Conservation (phyloP, 2,797 vertebrate genomes). For the Synanceia verrucosa region DNA sequence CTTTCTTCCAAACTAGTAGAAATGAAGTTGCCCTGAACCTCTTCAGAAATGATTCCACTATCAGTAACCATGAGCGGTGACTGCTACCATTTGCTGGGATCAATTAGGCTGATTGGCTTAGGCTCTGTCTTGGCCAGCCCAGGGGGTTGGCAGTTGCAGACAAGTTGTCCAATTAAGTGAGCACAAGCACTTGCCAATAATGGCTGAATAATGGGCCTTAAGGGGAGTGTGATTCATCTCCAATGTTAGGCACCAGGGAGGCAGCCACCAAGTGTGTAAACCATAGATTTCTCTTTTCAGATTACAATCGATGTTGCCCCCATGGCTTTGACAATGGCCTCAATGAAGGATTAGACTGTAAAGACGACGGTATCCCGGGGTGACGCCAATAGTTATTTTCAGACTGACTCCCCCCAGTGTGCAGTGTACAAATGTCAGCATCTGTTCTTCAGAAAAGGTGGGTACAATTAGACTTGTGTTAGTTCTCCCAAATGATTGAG, state of each 20-base stretch:
- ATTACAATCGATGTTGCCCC: slow-evolving; percentile 72
- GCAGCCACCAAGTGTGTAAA: slow-evolving; percentile 66
- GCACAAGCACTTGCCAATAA: slow-evolving; percentile 80
- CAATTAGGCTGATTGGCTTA: slow-evolving; percentile 79
- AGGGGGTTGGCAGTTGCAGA: slow-evolving; percentile 75
- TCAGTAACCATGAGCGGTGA: slow-evolving; percentile 52
- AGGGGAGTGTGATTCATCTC: slow-evolving; percentile 74
- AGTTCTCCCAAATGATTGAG: background rate
- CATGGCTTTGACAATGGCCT: slow-evolving; percentile 66
- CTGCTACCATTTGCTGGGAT: slow-evolving; percentile 71
- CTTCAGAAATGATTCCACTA: slow-evolving; percentile 31
- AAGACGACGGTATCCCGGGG: slow-evolving; percentile 60
- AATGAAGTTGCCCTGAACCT: slow-evolving; percentile 10
- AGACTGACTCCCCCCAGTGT: slow-evolving; percentile 13
- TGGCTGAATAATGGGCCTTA: slow-evolving; percentile 80
- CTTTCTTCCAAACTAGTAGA: background rate
- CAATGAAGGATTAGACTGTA: slow-evolving; percentile 64
- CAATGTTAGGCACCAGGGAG: slow-evolving; percentile 63
- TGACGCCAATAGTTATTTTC: slow-evolving; percentile 63
- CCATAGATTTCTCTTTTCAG: slow-evolving; percentile 75
- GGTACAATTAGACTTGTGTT: slow-evolving; percentile 10
- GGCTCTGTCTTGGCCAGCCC: slow-evolving; percentile 70
- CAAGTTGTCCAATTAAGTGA: slow-evolving; percentile 82
- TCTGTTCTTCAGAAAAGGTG: slow-evolving; percentile 35
- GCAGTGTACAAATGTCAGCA: slow-evolving; percentile 57